Conservation (phyloP, 1,140 invertebrate species). For the Cardiocondyla obscurior region DNA sequence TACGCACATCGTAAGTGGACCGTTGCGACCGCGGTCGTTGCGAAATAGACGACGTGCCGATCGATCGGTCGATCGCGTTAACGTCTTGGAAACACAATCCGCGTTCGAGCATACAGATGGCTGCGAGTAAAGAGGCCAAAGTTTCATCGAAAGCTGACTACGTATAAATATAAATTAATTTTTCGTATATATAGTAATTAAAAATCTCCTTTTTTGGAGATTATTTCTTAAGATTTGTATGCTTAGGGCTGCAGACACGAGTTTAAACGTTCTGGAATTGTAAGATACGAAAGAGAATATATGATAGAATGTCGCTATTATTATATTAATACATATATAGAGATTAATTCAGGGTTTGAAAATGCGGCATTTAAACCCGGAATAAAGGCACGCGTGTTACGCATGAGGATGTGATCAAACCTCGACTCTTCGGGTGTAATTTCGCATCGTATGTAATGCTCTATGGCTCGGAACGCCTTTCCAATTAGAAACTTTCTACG, state of each 20-base stretch:
- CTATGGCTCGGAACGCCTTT: conserved; percentile 49
- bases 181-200: background rate
- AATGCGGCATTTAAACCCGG: conserved; percentile 4
- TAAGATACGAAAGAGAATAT: background rate
- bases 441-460: conserved; percentile 36
- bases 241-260: background rate
- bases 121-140: background rate
- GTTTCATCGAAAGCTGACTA: background rate
- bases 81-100: conserved; percentile 18
- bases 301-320: background rate
- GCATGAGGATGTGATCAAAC: conserved; percentile 25
- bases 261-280: background rate
- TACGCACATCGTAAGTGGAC: conserved; percentile 46
- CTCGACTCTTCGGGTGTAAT: conserved; percentile 4
- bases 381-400: background rate
- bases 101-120: background rate
- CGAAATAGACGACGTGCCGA: conserved; percentile 13
- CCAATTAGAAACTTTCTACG: conserved; percentile 60
- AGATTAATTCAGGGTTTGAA: background rate
- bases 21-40: conserved; percentile 47
- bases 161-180: background rate
- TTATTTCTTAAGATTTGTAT: background rate
- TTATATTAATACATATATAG: too few relatives aligned
- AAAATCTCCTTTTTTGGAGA: background rate
- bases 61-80: conserved; percentile 23